Percentiles rank a stretch among this genome's conserved stretches.
These are phyloP conservation scores for Syngnathus rostellatus DNA, from an alignment of 2,797 vertebrate species.

Conservation along the genomic window DNA sequence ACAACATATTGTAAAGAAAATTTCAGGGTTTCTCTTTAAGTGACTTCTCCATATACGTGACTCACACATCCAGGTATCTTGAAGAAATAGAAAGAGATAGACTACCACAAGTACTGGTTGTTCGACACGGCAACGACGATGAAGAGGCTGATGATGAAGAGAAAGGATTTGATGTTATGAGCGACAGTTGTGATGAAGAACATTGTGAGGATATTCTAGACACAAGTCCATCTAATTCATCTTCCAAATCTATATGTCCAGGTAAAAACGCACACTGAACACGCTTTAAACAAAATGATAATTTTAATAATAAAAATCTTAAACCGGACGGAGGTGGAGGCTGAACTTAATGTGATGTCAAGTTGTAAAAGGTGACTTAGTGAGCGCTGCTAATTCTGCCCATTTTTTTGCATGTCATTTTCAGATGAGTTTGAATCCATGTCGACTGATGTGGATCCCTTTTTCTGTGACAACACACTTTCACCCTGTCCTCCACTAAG, in stretches of 20 bases:
- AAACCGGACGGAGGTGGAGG: no score
- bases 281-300: not conserved
- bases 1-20: no score
- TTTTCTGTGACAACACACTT: conserved; percentile 54
- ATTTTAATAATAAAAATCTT: not conserved
- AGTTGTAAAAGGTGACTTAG: not conserved
- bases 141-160: conserved; percentile 37
- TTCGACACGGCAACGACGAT: conserved; percentile 55
- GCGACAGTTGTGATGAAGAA: conserved; percentile 42
- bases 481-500: conserved; percentile 58
- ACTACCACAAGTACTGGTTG: conserved; percentile 54
- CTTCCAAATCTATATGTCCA: conserved; percentile 51
- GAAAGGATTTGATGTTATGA: conserved; percentile 28
- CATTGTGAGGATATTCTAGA: conserved; percentile 23
- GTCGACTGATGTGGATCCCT: conserved; percentile 25
- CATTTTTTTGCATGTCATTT: conserved; percentile 14
- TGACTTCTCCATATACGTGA: not conserved
- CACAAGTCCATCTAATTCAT: conserved; percentile 55
- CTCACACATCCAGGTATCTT: conserved; percentile 57
- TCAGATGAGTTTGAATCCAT: conserved; percentile 36
- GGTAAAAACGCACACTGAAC: conserved; percentile 35
- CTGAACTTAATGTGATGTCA: not conserved
- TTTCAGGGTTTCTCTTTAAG: not conserved
- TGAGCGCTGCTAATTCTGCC: not conserved
- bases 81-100: conserved; percentile 58